Evolutionary conservation across 2,797 vertebrate species (phyloP), one percentile per base, ranked within the genome.

Genomic region (Amazona ochrocephala): DNA sequence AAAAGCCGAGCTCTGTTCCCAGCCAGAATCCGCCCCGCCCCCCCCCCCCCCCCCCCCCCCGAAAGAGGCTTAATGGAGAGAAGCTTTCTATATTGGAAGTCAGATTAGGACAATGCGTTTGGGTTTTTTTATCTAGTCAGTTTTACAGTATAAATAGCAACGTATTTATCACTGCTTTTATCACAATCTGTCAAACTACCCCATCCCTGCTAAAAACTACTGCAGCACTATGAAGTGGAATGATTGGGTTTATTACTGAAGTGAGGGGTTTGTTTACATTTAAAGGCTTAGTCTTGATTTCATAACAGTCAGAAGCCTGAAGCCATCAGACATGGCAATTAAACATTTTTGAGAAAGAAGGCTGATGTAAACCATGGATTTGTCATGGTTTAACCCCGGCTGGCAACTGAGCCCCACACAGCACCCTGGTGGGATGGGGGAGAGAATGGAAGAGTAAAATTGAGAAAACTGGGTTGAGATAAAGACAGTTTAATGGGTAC

Each of bases 91-190:
- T 44, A 61, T 0, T 62, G 39, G 22, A 91, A 89, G 34, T 75
- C 70, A 96, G 54, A 92, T 75, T 86, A 87, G 83, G 66, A 66
- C 53, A 73, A 62, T n/a, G n/a, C 13, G 66, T 42, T 66, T 68
- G 24, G 14, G 3, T 3, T 39, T 42, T 75, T 74, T 90, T 64
- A 86, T 84, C 44, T 61, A 62, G 39, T 84, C 51, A 81, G 62
- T 78, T 91, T 87, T 78, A 65, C 39, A 71, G 32, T 74, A 94
- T 54, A 96, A 94, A 94, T 60, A 91, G 73, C 9, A 94, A 73
- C 39, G 2, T 20, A 53, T 66, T 89, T 81, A 72, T 65, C 58
- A 65, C 42, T 83, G 75, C 60, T 92, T 93, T 82, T 82, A 82
- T 67, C 72, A 79, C 60, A 90, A 76, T 76, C 87, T 82, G 60